phyloP scores from a whole-genome alignment of 2,888 invertebrate species.

The Iselma pallidipennis region DNA sequence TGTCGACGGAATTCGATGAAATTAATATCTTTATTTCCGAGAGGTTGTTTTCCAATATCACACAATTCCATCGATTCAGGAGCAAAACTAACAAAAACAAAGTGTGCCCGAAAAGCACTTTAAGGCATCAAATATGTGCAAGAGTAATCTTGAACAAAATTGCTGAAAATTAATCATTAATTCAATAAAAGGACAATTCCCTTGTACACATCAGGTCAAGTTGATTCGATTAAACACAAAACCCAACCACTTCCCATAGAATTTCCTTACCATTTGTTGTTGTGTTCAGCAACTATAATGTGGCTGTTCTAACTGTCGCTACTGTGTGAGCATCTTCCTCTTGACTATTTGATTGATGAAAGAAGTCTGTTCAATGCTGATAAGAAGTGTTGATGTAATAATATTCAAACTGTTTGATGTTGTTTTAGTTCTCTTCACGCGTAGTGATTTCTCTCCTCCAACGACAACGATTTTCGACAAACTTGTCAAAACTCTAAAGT shows the following conservation, averaged over 20 bases:
- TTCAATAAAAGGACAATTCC: background rate
- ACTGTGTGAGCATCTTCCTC: background rate
- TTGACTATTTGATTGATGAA: conserved; percentile 45
- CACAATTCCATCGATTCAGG: no score
- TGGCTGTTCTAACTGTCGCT: background rate
- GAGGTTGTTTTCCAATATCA: background rate
- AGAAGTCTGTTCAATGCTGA: conserved; percentile 45
- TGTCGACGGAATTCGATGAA: conserved; percentile 1
- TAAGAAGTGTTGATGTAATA: conserved; percentile 41
- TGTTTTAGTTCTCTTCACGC: no score
- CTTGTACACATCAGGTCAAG: no score
- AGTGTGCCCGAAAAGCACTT: no score
- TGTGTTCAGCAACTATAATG: background rate
- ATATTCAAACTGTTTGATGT: conserved; percentile 39
- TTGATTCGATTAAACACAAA: background rate
- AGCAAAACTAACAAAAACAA: no score
- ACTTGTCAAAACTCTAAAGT: conserved; percentile 19
- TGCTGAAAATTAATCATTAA: background rate
- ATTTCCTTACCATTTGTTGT: no score
- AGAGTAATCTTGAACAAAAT: no score
- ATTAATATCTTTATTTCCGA: no score
- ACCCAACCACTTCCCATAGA: background rate
- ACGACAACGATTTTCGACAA: conserved; percentile 15
- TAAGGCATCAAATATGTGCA: no score
- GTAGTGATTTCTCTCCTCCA: background rate